A percentile compares a stretch with the other conserved stretches of the same genome.
These are phyloP conservation scores for Agrilus mali DNA, from an alignment of 2,888 invertebrate genomes.

Conservation along the genomic window DNA sequence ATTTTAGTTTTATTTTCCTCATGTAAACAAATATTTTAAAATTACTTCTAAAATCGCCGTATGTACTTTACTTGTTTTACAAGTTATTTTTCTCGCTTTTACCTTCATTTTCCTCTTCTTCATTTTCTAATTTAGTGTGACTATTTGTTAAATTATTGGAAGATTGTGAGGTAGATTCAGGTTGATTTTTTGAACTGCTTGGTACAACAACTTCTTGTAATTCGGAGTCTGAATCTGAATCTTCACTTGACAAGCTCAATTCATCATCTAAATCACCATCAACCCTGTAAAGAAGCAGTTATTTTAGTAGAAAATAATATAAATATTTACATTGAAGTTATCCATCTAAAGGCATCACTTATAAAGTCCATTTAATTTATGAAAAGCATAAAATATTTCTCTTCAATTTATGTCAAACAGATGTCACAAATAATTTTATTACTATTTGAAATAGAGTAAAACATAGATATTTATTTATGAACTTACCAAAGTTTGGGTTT, in stretches of 20 bases:
- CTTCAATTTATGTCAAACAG: too few species aligned
- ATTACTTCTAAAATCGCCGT: too few species aligned
- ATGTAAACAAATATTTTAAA: too few species aligned
- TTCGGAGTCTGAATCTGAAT: constrained; percentile 2
- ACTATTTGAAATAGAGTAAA: constrained; percentile 34
- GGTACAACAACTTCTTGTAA: too few species aligned
- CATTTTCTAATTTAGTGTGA: too few species aligned
- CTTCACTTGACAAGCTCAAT: constrained; percentile 15
- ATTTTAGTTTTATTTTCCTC: too few species aligned
- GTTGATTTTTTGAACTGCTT: too few species aligned
- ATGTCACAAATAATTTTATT: background rate
- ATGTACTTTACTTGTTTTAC: too few species aligned
- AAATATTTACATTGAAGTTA: background rate
- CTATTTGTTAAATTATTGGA: too few species aligned
- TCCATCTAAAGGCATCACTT: background rate
- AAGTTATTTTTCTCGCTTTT: too few species aligned
- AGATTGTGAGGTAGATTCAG: too few species aligned
- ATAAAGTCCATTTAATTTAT: background rate
- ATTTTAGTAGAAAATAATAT: background rate
- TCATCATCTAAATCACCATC: constrained; percentile 20
- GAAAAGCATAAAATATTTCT: background rate
- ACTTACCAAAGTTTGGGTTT: constrained; percentile 30
- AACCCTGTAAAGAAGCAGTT: constrained; percentile 18
- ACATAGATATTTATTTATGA: constrained; percentile 8
- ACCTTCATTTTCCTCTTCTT: too few species aligned